Evolutionary conservation across 2,797 vertebrate species (phyloP), one percentile per base, ranked within the genome.

Genomic region (Acipenser ruthenus): DNA sequence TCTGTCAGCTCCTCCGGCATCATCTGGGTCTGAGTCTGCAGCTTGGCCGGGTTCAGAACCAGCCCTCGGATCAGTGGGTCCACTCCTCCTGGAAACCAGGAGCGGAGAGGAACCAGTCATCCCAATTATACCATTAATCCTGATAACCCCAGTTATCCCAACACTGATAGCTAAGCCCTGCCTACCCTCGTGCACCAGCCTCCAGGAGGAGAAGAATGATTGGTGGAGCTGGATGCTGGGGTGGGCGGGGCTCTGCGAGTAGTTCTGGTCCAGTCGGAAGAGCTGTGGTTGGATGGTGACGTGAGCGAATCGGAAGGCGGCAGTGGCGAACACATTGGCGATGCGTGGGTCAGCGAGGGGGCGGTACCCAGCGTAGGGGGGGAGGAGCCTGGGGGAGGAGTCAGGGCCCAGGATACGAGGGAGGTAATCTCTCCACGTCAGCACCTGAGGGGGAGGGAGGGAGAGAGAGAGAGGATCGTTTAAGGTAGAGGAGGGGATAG

Each of bases 1-100:
- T 92, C 90, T 0, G 86, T 91, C 69, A 93, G 80, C 74, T 93
- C 90, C 77, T 91, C 90, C 65, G 91, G 89, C 90, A 93, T 89
- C 88, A 93, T 93, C 82, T 92, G 89, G 70, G 86, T 85, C 7
- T 88, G 82, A 11, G 78, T 85, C 78, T 91, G 89, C 50, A 91
- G 83, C 72, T 92, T 93, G 10, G 89, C 89, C 0, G 88, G 86
- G 56, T 86, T 88, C 68, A 89, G 71, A 72, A 91, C 65, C 63
- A 92, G 71, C 3, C 91, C 90, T 0, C 90, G 84, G 64, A 92
- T 77, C 72, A 92, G 81, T 1, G 89, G 89, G 77, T 91, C 89
- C 10, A 92, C 84, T 9, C 91, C 90, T 23, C 89, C 90, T 93
- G 76, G 68, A 63, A 50, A n/a, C 23, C 23, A 23, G 50, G 37